A percentile compares a stretch with the other conserved stretches of the same genome.
Conservation (phyloP, 2,888 invertebrate genomes). For the Cryptocheilus praepositus region DNA sequence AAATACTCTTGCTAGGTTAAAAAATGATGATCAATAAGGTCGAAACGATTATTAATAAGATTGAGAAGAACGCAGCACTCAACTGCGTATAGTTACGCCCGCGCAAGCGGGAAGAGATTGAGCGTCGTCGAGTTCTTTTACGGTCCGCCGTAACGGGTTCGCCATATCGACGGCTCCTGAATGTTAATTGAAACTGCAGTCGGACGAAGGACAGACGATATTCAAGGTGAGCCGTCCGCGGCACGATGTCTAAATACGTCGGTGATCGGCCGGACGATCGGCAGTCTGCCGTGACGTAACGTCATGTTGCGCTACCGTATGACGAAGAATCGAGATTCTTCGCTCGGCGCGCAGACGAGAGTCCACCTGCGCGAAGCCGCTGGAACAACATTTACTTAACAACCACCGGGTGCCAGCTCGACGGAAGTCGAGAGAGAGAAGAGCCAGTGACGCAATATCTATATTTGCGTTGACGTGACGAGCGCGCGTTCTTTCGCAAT, state of each 20-base stretch:
- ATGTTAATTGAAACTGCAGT: too few species aligned
- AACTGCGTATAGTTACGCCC: too few species aligned
- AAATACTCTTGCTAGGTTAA: too few species aligned
- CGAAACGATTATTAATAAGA: too few species aligned
- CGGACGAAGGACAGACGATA: neutral
- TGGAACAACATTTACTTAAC: slow-evolving; percentile 7
- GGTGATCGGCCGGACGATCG: slow-evolving; percentile 45
- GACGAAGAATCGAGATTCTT: too few species aligned
- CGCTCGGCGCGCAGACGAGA: neutral
- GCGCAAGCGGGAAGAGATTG: too few species aligned
- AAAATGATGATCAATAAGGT: too few species aligned
- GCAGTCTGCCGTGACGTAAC: slow-evolving; percentile 31
- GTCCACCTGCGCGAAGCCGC: neutral
- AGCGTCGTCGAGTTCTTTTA: too few species aligned
- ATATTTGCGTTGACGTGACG: neutral
- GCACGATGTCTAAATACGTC: slow-evolving; percentile 58
- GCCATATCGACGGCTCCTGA: too few species aligned
- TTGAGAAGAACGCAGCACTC: too few species aligned
- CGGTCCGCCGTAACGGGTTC: too few species aligned
- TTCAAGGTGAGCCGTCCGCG: slow-evolving; percentile 20
- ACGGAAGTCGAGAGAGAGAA: neutral
- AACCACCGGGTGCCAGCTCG: neutral
- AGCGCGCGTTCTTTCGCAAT: too few species aligned
- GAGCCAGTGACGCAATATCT: neutral
- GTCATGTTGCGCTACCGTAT: neutral